Percentiles rank a stretch among this genome's conserved stretches.
phyloP scores from a whole-genome alignment of 2,113 vertebrate species.

The Carettochelys insculpta region DNA sequence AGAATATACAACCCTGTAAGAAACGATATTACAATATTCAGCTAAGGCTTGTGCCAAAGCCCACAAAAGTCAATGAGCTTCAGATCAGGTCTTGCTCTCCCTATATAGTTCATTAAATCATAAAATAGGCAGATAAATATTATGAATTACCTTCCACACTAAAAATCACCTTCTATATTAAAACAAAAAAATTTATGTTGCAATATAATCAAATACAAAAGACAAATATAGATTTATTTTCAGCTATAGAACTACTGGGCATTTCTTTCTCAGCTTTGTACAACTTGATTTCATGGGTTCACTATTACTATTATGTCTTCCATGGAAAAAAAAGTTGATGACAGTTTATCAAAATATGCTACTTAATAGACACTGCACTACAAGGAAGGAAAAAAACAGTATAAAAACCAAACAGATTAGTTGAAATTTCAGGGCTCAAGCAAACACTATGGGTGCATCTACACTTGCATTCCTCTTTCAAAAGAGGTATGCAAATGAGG shows the following conservation, averaged over 20 bases:
- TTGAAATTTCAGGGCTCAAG: conserved; percentile 17
- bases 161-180: not conserved
- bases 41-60: conserved; percentile 13
- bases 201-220: not conserved
- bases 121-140: not conserved
- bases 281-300: not conserved
- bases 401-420: not conserved
- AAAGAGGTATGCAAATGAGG: no score
- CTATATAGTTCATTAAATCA: not conserved
- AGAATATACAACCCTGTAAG: not conserved
- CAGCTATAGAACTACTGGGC: not conserved
- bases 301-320: not conserved
- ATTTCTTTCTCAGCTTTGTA: not conserved
- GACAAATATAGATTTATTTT: not conserved
- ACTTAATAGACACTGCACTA: conserved; percentile 3
- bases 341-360: conserved; percentile 10
- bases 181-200: not conserved
- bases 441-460: not conserved
- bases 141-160: conserved; percentile 6
- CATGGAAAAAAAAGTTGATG: conserved; percentile 14
- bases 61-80: not conserved
- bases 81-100: not conserved
- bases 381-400: not conserved
- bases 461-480: no score
- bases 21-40: conserved; percentile 31